Conservation (phyloP, 2,797 vertebrate species). For the Onychomys arenicola region DNA sequence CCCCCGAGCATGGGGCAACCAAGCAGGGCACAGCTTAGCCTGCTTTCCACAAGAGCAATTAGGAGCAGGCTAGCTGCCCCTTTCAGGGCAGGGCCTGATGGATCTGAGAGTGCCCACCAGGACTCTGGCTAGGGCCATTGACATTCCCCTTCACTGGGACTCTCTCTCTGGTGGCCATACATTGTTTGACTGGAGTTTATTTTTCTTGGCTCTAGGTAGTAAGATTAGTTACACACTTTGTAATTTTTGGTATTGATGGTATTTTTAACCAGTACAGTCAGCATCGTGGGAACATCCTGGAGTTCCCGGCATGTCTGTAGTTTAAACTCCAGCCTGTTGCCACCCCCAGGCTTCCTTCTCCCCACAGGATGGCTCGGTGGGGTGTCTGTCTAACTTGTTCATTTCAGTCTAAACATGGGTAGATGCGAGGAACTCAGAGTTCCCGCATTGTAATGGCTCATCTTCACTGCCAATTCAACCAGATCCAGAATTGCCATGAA, state of each 20-base stretch:
- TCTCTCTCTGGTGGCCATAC: slow-evolving; percentile 38
- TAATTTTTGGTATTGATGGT: slow-evolving; percentile 85
- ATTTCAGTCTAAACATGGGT: not conserved
- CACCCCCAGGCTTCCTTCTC: slow-evolving; percentile 62
- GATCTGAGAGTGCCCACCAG: not conserved
- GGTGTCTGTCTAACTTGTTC: slow-evolving; percentile 69
- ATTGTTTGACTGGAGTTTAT: slow-evolving; percentile 58
- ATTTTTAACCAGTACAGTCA: slow-evolving; percentile 85
- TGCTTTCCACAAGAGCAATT: not conserved
- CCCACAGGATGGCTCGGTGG: not conserved
- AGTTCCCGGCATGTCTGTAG: slow-evolving; percentile 56
- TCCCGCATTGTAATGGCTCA: not conserved
- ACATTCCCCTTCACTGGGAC: not conserved
- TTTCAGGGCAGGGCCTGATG: not conserved
- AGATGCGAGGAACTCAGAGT: not conserved
- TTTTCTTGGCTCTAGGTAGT: slow-evolving; percentile 80
- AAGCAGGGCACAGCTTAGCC: not conserved
- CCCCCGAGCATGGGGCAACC: too few relatives aligned
- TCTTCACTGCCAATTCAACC: not conserved
- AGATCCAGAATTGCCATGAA: not conserved
- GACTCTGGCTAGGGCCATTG: not conserved
- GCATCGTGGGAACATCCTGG: slow-evolving; percentile 83
- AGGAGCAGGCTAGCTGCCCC: not conserved
- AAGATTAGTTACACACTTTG: slow-evolving; percentile 79
- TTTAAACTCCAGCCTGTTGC: slow-evolving; percentile 49